Evolutionary conservation across 1,140 invertebrate species (phyloP).

Genomic region (Delia radicum): DNA sequence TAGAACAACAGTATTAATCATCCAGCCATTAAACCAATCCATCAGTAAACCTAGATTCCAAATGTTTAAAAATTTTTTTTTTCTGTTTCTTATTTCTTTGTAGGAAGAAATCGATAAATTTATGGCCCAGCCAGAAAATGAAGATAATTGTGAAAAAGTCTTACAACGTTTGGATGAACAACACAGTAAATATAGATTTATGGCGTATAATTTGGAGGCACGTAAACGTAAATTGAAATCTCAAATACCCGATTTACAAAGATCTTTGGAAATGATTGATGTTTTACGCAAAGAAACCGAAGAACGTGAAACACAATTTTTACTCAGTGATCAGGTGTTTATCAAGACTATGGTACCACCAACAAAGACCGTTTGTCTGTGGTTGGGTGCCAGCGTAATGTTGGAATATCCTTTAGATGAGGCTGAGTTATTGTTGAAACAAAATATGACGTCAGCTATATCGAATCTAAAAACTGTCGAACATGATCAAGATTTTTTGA

Average conservation of each 20-base stretch:
- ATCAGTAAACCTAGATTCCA: too few relatives aligned
- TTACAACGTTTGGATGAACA: constrained; percentile 85
- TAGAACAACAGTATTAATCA: neutral
- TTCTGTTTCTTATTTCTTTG: neutral
- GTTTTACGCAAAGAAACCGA: constrained; percentile 81
- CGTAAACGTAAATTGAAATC: constrained; percentile 81
- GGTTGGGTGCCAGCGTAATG: constrained; percentile 99
- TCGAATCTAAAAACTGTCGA: constrained; percentile 83
- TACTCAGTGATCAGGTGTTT: constrained; percentile 94
- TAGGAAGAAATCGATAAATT: constrained; percentile 95
- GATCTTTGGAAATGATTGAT: constrained; percentile 89
- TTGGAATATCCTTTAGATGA: constrained; percentile 93
- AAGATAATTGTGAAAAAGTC: constrained; percentile 77
- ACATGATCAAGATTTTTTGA: constrained; percentile 73
- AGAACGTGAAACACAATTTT: constrained; percentile 85
- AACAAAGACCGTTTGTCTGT: constrained; percentile 93
- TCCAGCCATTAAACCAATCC: neutral
- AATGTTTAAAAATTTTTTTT: neutral
- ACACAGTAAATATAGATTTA: constrained; percentile 95
- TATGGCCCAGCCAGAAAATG: constrained; percentile 81
- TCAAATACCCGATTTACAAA: constrained; percentile 91
- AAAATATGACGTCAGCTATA: constrained; percentile 86
- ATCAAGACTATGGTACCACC: constrained; percentile 86
- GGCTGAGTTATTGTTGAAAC: constrained; percentile 81
- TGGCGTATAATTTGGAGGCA: constrained; percentile 86